These are phyloP conservation scores for Catagonus wagneri DNA, from an alignment of 2,113 vertebrate species.

Conservation along the genomic window DNA sequence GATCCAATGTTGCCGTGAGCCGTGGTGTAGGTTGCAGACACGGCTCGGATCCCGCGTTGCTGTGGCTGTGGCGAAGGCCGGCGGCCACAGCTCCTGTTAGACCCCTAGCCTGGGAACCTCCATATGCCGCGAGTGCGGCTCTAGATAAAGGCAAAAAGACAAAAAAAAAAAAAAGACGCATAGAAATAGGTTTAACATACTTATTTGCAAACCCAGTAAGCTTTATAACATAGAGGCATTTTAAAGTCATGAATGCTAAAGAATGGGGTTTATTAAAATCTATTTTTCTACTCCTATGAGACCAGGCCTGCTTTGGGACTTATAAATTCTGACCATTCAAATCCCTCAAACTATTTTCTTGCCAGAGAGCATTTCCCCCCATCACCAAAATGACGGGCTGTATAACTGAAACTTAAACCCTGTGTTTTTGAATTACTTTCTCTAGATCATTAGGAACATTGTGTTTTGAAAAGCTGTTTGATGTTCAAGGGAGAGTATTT, in stretches of 20 bases:
- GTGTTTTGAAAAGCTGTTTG: constrained; percentile 81
- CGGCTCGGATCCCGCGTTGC: too few relatives aligned
- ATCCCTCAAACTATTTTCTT: constrained; percentile 69
- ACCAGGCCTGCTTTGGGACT: constrained; percentile 68
- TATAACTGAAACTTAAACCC: constrained; percentile 76
- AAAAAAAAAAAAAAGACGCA: background rate
- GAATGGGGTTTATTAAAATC: constrained; percentile 72
- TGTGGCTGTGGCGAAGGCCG: too few relatives aligned
- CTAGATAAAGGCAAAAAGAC: too few relatives aligned
- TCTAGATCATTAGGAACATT: constrained; percentile 79
- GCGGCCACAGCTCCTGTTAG: too few relatives aligned
- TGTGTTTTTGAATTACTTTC: constrained; percentile 79
- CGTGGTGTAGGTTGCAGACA: too few relatives aligned
- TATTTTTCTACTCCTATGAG: constrained; percentile 71
- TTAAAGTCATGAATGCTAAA: constrained; percentile 74
- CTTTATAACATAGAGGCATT: constrained; percentile 69
- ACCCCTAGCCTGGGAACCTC: too few relatives aligned
- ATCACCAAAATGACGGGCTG: constrained; percentile 74
- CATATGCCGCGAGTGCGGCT: too few relatives aligned
- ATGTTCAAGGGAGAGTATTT: constrained; percentile 80
- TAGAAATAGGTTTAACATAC: background rate
- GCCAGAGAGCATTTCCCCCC: constrained; percentile 69
- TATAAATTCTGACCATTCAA: constrained; percentile 73
- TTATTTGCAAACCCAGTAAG: constrained; percentile 66
- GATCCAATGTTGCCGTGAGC: too few relatives aligned